A percentile compares a stretch with the other conserved stretches of the same genome.
Conservation (phyloP, 2,113 vertebrate genomes). For the Cinclus mexicanus region DNA sequence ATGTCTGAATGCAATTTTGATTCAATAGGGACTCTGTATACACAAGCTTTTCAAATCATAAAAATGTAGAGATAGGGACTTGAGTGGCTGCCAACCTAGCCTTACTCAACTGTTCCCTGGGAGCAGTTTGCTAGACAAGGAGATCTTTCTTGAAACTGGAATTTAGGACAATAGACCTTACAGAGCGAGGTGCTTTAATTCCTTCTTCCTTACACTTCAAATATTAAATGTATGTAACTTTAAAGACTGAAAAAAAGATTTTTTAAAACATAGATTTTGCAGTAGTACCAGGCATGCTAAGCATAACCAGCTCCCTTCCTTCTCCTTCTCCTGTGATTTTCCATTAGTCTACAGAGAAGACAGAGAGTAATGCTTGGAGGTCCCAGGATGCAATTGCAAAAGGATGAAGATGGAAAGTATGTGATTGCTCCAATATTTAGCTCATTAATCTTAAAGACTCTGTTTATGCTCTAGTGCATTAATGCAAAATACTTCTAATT, state of each 20-base stretch:
- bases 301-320: background rate
- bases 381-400: background rate
- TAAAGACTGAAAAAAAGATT: background rate
- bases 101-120: constrained; percentile 32
- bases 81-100: constrained; percentile 41
- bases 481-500: background rate
- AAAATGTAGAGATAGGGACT: constrained; percentile 46
- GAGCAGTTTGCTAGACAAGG: constrained; percentile 32
- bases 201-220: background rate
- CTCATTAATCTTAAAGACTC: constrained; percentile 25
- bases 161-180: background rate
- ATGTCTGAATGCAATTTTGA: constrained; percentile 17
- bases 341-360: background rate
- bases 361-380: background rate
- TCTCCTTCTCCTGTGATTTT: background rate
- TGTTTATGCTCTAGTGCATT: background rate
- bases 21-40: constrained; percentile 43
- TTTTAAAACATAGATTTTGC: background rate
- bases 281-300: background rate
- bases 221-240: background rate
- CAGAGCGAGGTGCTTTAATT: background rate
- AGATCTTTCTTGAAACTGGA: background rate
- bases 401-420: constrained; percentile 24
- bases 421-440: constrained; percentile 19
- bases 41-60: constrained; percentile 32